A percentile compares a stretch with the other conserved stretches of the same genome.
These are phyloP conservation scores for Isurus oxyrinchus DNA, from an alignment of 2,113 vertebrate genomes.

Conservation along the genomic window DNA sequence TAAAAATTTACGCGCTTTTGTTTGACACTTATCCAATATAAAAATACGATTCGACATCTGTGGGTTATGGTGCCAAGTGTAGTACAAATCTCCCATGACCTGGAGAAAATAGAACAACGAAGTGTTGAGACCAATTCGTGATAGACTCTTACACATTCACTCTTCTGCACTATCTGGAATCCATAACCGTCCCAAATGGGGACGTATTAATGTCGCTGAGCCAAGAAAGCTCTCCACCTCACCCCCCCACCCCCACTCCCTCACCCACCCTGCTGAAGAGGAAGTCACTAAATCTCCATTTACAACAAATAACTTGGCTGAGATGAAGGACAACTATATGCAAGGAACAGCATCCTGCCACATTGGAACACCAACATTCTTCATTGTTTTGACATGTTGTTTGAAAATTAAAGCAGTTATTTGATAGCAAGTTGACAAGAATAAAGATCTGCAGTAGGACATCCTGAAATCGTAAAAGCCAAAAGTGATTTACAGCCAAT, in stretches of 20 bases:
- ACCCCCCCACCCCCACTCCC: no score
- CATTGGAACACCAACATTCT: background rate
- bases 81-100: background rate
- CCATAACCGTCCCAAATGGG: no score
- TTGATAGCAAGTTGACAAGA: background rate
- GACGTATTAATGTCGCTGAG: background rate
- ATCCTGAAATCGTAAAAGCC: no score
- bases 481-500: no score
- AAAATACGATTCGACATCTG: background rate
- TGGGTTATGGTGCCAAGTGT: background rate
- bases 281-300: no score
- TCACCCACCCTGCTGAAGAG: no score
- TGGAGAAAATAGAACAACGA: background rate
- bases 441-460: background rate
- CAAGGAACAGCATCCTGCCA: background rate
- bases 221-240: background rate
- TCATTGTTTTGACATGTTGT: background rate
- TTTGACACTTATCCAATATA: no score
- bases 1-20: no score
- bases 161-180: no score
- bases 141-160: no score
- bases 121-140: background rate
- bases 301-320: background rate
- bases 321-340: background rate
- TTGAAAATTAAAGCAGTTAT: no score